Conservation (phyloP, 35 echinoderm and acorn worm genomes). For the Strongylocentrotus purpuratus region DNA sequence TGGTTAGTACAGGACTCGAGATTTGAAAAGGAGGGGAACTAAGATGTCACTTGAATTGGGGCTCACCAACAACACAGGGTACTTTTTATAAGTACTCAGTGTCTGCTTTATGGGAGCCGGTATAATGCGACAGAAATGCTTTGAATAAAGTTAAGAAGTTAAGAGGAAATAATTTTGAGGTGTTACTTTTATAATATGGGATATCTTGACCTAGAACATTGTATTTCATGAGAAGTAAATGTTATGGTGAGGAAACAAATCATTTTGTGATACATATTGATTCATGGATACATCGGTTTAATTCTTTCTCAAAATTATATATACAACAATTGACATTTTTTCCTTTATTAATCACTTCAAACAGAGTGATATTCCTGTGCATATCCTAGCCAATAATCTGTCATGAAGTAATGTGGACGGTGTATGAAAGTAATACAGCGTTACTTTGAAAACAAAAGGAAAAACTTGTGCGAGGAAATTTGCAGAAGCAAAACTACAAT, state of each 20-base stretch:
- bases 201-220: neutral
- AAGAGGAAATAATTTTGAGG: neutral
- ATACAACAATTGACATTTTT: too few species aligned
- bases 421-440: too few species aligned
- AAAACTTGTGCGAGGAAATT: too few species aligned
- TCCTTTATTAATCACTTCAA: neutral
- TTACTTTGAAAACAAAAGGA: too few species aligned
- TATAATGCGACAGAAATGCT: neutral
- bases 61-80: neutral
- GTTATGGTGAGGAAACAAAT: too few species aligned
- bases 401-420: neutral
- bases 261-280: too few species aligned
- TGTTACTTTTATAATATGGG: neutral
- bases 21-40: neutral
- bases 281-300: too few species aligned
- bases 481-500: too few species aligned
- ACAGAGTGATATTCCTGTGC: neutral
- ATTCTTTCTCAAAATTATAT: too few species aligned
- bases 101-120: neutral
- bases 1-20: neutral
- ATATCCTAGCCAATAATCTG: neutral
- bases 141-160: neutral
- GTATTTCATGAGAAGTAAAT: neutral
- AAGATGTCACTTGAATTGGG: neutral
- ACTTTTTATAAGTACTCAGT: neutral